These are phyloP conservation scores for Sinella curviseta DNA, from an alignment of 1,140 invertebrate genomes.

Conservation along the genomic window DNA sequence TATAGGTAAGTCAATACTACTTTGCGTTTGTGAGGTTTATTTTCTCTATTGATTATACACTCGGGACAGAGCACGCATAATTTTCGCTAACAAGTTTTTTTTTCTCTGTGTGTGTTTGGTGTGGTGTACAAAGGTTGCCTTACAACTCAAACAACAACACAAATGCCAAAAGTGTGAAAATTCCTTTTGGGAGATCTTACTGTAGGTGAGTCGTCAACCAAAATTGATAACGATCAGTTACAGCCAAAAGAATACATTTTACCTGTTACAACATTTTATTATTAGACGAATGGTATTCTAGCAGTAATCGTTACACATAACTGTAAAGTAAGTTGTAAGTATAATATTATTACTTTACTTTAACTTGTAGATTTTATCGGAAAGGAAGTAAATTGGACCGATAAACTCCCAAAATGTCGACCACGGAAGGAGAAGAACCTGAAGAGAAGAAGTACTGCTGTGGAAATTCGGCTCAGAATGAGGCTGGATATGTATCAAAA, in stretches of 20 bases:
- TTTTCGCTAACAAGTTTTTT: background rate
- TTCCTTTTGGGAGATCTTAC: background rate
- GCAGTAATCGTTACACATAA: too few relatives aligned
- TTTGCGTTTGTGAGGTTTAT: background rate
- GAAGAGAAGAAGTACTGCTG: constrained; percentile 35
- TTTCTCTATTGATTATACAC: background rate
- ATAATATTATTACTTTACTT: too few relatives aligned
- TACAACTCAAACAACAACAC: background rate
- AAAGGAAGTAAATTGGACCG: background rate
- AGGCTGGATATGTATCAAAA: constrained; percentile 39
- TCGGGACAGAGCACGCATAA: background rate
- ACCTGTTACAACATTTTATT: too few relatives aligned
- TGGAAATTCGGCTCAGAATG: constrained; percentile 37
- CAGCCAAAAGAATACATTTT: too few relatives aligned
- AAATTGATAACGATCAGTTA: too few relatives aligned
- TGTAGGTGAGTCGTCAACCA: too few relatives aligned
- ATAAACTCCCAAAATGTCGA: constrained; percentile 1
- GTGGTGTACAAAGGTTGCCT: background rate
- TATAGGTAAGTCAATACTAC: too few relatives aligned
- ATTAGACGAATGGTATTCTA: too few relatives aligned
- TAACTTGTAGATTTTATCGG: too few relatives aligned
- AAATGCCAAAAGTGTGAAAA: background rate
- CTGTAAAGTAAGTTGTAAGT: too few relatives aligned
- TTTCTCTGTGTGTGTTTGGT: background rate
- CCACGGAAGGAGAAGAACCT: constrained; percentile 24